Evolutionary conservation across 2,888 invertebrate species (phyloP).

Genomic region (Busseola fusca): DNA sequence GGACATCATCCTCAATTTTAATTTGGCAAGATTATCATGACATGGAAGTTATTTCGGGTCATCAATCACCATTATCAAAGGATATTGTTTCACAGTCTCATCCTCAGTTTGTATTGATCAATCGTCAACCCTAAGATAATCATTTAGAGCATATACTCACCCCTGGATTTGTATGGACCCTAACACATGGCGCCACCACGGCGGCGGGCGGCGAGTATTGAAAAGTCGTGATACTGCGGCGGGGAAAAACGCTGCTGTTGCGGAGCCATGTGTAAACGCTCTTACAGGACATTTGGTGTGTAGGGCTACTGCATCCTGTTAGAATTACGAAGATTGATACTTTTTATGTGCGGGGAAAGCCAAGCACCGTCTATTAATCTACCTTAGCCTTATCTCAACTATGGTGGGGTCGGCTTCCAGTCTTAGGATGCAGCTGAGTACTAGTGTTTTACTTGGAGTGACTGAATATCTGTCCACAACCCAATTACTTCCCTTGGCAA

Average conservation of each 20-base stretch:
- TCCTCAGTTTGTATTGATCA: not conserved
- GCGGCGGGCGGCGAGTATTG: too few species aligned
- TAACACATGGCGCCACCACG: too few species aligned
- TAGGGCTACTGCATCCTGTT: not conserved
- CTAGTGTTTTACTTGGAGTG: too few species aligned
- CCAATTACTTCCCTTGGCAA: too few species aligned
- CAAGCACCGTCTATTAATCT: not conserved
- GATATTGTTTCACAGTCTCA: not conserved
- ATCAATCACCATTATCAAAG: not conserved
- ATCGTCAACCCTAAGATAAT: not conserved
- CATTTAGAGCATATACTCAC: not conserved
- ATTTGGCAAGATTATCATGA: slow-evolving; percentile 5
- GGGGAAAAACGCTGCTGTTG: too few species aligned
- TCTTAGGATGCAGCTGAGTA: not conserved
- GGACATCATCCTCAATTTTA: not conserved
- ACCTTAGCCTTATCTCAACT: too few species aligned
- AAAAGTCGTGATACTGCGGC: too few species aligned
- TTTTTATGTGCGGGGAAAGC: not conserved
- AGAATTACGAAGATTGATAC: not conserved
- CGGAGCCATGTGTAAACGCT: too few species aligned
- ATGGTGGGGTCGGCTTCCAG: too few species aligned
- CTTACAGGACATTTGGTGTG: too few species aligned
- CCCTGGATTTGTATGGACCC: too few species aligned
- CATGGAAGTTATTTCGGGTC: slow-evolving; percentile 1
- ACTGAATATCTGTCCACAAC: too few species aligned